These are phyloP conservation scores for Diploscapter pachys DNA, from an alignment of 1,140 invertebrate genomes.

Conservation along the genomic window DNA sequence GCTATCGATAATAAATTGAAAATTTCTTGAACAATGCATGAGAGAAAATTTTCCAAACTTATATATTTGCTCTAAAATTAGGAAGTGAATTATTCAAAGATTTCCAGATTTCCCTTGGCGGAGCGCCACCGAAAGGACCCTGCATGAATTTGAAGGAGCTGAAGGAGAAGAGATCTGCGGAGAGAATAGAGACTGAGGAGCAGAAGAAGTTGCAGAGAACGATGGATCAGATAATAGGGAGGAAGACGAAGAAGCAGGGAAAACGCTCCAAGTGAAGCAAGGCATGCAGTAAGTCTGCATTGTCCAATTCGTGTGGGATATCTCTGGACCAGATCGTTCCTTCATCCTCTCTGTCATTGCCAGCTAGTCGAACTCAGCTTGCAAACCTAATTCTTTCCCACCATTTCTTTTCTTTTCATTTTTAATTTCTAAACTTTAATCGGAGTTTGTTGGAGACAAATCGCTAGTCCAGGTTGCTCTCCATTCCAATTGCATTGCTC, in stretches of 20 bases:
- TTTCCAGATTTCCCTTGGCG: conserved; percentile 22
- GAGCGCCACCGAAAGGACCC: conserved; percentile 20
- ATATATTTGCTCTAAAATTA: neutral
- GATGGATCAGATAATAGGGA: conserved; percentile 4
- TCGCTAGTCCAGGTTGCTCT: too few species aligned
- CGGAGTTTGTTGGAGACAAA: too few species aligned
- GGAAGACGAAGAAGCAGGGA: conserved; percentile 19
- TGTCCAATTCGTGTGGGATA: conserved; percentile 11
- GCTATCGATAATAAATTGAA: too few species aligned
- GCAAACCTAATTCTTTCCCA: too few species aligned
- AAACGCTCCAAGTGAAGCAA: conserved; percentile 1
- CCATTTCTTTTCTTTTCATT: too few species aligned
- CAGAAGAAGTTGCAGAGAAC: conserved; percentile 11
- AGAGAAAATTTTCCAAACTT: too few species aligned
- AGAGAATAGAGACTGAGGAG: conserved; percentile 16
- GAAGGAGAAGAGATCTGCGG: conserved; percentile 6
- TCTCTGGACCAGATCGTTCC: neutral
- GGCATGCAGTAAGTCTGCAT: neutral
- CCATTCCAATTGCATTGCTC: too few species aligned
- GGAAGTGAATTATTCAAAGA: neutral
- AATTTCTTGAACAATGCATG: too few species aligned
- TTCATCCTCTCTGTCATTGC: neutral
- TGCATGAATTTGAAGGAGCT: conserved; percentile 23
- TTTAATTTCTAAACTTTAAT: too few species aligned
- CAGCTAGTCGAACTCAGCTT: conserved; percentile 7